These are phyloP conservation scores for Campoplex nolae DNA, from an alignment of 2,888 invertebrate species.

Conservation along the genomic window DNA sequence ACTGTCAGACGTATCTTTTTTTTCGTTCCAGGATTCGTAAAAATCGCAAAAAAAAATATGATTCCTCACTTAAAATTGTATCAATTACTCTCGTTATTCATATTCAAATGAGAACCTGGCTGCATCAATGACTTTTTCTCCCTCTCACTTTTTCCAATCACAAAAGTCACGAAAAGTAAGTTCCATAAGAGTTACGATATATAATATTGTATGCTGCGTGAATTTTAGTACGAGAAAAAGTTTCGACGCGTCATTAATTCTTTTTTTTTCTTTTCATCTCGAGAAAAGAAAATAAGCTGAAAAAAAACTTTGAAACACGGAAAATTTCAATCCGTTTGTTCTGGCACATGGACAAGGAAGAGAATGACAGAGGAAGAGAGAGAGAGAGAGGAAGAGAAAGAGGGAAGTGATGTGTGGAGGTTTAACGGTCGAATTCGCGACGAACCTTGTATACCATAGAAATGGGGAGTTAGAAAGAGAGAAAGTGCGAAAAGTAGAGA, in stretches of 20 bases:
- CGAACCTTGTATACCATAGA: conserved; percentile 13
- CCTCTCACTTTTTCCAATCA: background rate
- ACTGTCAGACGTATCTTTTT: background rate
- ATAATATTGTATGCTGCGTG: background rate
- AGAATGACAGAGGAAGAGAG: conserved; percentile 16
- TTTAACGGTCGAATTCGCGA: conserved; percentile 50
- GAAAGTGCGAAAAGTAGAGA: conserved; percentile 11
- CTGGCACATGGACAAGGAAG: conserved; percentile 37
- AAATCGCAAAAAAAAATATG: background rate
- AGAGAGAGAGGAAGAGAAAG: conserved; percentile 7
- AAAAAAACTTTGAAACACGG: conserved; percentile 12
- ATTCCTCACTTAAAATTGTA: background rate
- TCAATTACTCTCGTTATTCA: background rate
- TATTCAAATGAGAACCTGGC: background rate
- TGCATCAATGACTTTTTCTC: background rate
- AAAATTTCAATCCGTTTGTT: conserved; percentile 55
- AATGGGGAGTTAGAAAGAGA: conserved; percentile 4
- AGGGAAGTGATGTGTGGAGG: conserved; percentile 39
- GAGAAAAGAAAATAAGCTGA: background rate
- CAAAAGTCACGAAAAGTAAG: conserved; percentile 10
- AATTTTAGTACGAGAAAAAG: conserved; percentile 15
- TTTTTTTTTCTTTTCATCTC: conserved; percentile 23
- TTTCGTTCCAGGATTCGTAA: background rate
- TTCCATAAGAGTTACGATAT: background rate
- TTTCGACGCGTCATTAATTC: conserved; percentile 7